Conservation (phyloP, 2,888 invertebrate genomes). For the Parnassius apollo region DNA sequence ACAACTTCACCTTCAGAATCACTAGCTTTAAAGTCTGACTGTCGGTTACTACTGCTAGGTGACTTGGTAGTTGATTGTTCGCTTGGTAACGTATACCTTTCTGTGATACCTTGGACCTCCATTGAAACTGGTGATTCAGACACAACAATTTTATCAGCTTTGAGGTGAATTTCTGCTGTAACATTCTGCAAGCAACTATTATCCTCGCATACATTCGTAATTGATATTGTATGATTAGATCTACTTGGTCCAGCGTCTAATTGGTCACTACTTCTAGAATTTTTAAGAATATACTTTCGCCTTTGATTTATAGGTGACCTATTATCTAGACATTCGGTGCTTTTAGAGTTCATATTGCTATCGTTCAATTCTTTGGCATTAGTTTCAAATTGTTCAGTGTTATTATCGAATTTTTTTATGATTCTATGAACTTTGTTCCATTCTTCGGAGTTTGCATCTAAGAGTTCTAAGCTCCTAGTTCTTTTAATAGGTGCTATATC, state of each 20-base stretch:
- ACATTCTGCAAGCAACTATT: conserved; percentile 56
- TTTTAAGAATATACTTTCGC: conserved; percentile 56
- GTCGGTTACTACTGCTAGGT: conserved; percentile 49
- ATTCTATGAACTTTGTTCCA: conserved; percentile 68
- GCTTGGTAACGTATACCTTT: conserved; percentile 59
- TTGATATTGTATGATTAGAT: conserved; percentile 35
- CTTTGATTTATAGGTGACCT: conserved; percentile 58
- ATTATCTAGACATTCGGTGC: conserved; percentile 72
- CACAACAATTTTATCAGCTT: conserved; percentile 61
- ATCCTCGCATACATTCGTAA: conserved; percentile 35
- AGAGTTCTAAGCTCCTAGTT: conserved; percentile 86
- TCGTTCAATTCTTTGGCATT: conserved; percentile 69
- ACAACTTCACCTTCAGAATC: conserved; percentile 50
- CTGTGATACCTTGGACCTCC: conserved; percentile 56
- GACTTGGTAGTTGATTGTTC: conserved; percentile 61
- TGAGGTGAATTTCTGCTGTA: conserved; percentile 74
- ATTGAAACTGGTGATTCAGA: conserved; percentile 67
- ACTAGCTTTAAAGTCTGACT: conserved; percentile 45
- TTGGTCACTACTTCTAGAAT: conserved; percentile 69
- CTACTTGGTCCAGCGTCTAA: conserved; percentile 62
- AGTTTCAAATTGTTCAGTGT: conserved; percentile 59
- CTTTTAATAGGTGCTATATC: conserved; percentile 83
- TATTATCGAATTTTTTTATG: conserved; percentile 64
- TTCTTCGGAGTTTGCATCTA: conserved; percentile 75
- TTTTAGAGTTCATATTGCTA: conserved; percentile 71